Conservation (phyloP, 2,797 vertebrate genomes). For the Xiphorhynchus erythropygius region DNA sequence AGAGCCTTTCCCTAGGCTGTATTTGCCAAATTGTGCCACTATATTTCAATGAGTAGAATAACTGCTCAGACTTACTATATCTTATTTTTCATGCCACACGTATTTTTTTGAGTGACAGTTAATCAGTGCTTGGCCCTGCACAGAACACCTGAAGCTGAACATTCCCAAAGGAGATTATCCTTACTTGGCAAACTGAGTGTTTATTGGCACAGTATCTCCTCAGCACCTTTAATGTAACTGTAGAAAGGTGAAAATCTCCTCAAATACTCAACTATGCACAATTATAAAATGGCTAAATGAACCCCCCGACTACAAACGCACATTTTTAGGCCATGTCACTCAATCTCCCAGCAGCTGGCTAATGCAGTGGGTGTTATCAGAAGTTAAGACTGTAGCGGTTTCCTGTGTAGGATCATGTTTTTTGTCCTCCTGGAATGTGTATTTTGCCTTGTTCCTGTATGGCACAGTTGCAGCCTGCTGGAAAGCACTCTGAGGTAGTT, state of each 20-base stretch:
- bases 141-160: background rate
- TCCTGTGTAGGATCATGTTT: slow-evolving; percentile 46
- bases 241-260: background rate
- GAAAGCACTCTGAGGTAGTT: background rate
- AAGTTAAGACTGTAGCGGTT: background rate
- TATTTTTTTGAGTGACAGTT: background rate
- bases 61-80: background rate
- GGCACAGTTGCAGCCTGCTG: background rate
- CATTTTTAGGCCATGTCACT: background rate
- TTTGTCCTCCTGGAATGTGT: slow-evolving; percentile 59
- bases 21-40: background rate
- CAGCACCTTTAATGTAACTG: background rate
- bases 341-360: background rate
- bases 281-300: background rate
- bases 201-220: background rate
- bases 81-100: background rate
- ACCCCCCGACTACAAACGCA: fast-evolving
- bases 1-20: background rate
- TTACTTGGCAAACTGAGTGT: background rate
- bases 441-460: slow-evolving; percentile 1
- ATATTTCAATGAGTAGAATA: background rate
- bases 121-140: background rate
- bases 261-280: background rate
- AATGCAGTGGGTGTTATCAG: background rate
- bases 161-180: background rate